phyloP scores from a whole-genome alignment of 2,113 vertebrate species.

The Bufo gargarizans region DNA sequence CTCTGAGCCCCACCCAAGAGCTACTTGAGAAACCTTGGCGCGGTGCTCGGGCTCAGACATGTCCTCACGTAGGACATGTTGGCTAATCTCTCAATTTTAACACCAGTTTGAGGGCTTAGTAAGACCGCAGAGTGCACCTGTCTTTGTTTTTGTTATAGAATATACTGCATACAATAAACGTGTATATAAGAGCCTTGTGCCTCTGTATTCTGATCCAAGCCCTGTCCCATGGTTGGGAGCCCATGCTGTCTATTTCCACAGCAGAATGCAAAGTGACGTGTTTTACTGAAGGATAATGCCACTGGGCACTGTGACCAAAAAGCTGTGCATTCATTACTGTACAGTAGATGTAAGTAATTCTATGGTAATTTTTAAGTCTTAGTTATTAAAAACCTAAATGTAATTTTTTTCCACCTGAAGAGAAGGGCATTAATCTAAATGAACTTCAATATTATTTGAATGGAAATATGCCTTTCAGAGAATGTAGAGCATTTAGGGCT shows the following conservation, averaged over 20 bases:
- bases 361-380: not conserved
- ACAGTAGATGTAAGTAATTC: not conserved
- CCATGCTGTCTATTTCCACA: not conserved
- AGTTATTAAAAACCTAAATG: constrained; percentile 15
- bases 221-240: not conserved
- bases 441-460: not conserved
- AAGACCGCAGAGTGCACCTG: too few relatives aligned
- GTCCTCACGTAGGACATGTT: too few relatives aligned
- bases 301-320: not conserved
- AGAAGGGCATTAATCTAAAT: constrained; percentile 3
- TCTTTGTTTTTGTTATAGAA: too few relatives aligned
- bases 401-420: constrained; percentile 13
- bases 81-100: too few relatives aligned
- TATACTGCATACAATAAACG: not conserved
- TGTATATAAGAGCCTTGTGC: not conserved
- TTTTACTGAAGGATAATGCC: not conserved
- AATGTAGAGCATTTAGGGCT: not conserved
- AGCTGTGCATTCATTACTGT: not conserved
- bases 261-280: not conserved
- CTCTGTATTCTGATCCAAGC: not conserved
- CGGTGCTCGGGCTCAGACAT: too few relatives aligned
- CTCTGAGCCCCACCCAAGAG: too few relatives aligned
- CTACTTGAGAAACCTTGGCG: too few relatives aligned
- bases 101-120: too few relatives aligned
- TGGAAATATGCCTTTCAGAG: not conserved